Evolutionary conservation across 2,113 vertebrate species (phyloP).

Genomic region (Cyanoramphus novaezelandiae): DNA sequence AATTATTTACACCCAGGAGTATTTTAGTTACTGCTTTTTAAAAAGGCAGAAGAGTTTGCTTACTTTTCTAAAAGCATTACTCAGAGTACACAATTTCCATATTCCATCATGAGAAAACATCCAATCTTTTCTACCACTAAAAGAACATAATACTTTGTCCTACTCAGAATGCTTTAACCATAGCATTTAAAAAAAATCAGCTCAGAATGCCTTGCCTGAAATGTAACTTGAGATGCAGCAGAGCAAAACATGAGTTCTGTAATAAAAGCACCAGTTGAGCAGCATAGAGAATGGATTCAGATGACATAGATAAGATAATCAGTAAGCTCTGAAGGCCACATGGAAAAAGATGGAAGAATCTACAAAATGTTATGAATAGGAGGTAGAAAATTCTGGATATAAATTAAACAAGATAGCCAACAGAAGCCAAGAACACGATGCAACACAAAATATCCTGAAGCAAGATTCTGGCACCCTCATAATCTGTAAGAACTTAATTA

Average conservation of each 20-base stretch:
- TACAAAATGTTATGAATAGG: neutral
- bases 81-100: neutral
- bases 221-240: neutral
- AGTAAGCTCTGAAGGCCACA: fast-evolving
- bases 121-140: neutral
- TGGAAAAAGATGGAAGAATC: neutral
- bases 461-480: neutral
- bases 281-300: neutral
- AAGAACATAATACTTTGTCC: neutral
- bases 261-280: neutral
- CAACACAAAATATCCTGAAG: neutral
- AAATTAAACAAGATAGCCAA: neutral
- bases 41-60: neutral
- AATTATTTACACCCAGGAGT: constrained; percentile 37
- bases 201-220: neutral
- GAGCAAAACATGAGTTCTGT: neutral
- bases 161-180: neutral
- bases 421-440: fast-evolving
- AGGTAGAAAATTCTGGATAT: neutral
- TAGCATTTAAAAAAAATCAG: neutral
- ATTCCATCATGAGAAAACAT: neutral
- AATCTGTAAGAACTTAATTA: neutral
- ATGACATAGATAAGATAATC: neutral
- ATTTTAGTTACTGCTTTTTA: neutral
- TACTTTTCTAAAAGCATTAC: neutral